Conservation (phyloP, 2,888 invertebrate genomes). For the Tetranychus piercei region DNA sequence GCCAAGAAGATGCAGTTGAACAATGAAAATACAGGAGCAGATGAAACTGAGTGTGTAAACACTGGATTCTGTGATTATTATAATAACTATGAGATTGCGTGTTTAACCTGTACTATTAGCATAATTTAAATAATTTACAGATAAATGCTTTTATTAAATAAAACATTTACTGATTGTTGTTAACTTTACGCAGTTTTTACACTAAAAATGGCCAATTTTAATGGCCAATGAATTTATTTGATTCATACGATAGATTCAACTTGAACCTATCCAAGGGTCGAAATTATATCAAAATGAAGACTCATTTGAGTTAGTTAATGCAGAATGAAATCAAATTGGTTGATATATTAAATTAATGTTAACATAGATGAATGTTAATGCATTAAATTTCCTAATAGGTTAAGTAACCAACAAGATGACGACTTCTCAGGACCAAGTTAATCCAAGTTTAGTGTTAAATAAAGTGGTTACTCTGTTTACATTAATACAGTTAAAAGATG, state of each 20-base stretch:
- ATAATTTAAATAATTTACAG: not conserved
- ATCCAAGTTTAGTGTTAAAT: not conserved
- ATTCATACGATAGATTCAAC: no score
- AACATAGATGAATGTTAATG: not conserved
- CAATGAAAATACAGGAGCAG: not conserved
- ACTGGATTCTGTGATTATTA: not conserved
- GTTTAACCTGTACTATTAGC: not conserved
- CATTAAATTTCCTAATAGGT: not conserved
- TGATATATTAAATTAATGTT: no score
- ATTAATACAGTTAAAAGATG: not conserved
- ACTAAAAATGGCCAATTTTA: no score
- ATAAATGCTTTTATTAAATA: no score
- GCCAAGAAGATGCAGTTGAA: not conserved
- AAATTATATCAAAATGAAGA: no score
- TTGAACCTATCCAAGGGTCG: no score
- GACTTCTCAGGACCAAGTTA: not conserved
- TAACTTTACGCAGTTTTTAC: no score
- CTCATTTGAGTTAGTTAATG: no score
- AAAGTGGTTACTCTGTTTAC: not conserved
- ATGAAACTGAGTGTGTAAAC: not conserved
- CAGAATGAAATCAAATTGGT: no score
- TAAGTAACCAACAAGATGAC: not conserved
- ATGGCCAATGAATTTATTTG: no score
- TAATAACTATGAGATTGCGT: not conserved
- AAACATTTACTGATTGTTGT: no score